Conservation (phyloP, 2,888 invertebrate species). For the Euspilapteryx auroguttella region DNA sequence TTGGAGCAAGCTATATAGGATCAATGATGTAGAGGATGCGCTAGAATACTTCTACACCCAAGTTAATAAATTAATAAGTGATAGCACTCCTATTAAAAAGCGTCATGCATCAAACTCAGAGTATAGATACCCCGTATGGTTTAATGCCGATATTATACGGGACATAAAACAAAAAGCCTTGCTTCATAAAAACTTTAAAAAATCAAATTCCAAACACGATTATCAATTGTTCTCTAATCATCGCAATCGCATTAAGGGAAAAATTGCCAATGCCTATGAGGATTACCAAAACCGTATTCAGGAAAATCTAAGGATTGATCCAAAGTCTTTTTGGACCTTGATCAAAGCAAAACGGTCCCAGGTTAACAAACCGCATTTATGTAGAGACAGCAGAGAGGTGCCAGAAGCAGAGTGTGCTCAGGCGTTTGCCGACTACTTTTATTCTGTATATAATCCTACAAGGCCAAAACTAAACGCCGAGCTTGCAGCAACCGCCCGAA, state of each 20-base stretch:
- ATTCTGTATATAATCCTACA: neutral
- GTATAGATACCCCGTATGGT: constrained; percentile 1
- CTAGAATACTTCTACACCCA: neutral
- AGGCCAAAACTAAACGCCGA: neutral
- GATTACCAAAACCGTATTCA: neutral
- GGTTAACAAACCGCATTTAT: neutral
- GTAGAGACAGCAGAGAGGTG: neutral
- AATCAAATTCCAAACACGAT: neutral
- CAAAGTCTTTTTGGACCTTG: neutral
- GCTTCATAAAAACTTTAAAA: neutral
- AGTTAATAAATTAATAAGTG: neutral
- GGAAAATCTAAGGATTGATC: neutral
- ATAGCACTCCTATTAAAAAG: neutral
- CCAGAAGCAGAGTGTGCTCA: neutral
- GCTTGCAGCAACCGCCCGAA: neutral
- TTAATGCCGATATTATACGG: neutral
- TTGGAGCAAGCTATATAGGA: neutral
- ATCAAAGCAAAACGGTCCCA: neutral
- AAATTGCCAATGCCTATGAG: neutral
- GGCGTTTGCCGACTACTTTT: neutral
- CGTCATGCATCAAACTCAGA: neutral
- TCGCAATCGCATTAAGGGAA: neutral
- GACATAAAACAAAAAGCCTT: neutral
- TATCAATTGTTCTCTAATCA: neutral
- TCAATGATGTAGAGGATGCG: neutral